Percentiles rank a stretch among this genome's conserved stretches.
Evolutionary conservation across 2,888 invertebrate genomes (phyloP).

Genomic region (Sycophila texana): DNA sequence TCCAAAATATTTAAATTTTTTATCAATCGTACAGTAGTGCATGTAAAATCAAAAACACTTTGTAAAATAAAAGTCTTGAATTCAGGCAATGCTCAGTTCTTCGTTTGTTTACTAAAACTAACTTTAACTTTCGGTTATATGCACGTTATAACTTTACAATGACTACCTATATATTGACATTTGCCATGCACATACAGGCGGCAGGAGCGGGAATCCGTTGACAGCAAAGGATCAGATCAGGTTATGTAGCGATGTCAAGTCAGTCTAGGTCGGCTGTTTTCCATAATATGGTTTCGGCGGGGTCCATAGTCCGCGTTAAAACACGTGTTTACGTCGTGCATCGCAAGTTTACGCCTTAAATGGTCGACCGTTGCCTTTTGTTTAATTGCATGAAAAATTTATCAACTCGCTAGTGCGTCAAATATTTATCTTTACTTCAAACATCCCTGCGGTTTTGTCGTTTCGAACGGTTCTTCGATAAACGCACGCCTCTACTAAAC

Average conservation of each 20-base stretch:
- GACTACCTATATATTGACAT: too few relatives aligned
- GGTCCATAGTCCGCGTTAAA: slow-evolving; percentile 44
- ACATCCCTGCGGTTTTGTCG: neutral
- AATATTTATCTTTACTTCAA: slow-evolving; percentile 11
- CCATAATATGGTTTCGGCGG: slow-evolving; percentile 10
- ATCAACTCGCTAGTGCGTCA: slow-evolving; percentile 17
- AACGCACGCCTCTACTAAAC: too few relatives aligned
- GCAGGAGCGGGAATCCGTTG: too few relatives aligned
- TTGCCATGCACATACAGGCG: too few relatives aligned
- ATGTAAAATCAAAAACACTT: too few relatives aligned
- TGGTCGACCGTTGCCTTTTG: slow-evolving; percentile 23
- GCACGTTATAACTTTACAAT: too few relatives aligned
- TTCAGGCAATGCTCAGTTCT: too few relatives aligned
- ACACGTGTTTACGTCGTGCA: slow-evolving; percentile 47
- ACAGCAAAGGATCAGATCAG: neutral
- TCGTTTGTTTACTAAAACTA: too few relatives aligned
- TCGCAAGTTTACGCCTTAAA: neutral
- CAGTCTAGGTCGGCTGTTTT: slow-evolving; percentile 15
- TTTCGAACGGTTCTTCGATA: neutral
- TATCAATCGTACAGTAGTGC: too few relatives aligned
- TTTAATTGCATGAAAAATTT: slow-evolving; percentile 29
- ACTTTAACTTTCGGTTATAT: too few relatives aligned
- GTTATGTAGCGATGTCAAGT: slow-evolving; percentile 3
- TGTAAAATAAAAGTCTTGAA: too few relatives aligned
- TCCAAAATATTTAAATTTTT: too few relatives aligned